These are phyloP conservation scores for Hassar affinis DNA, from an alignment of 2,113 vertebrate species.

Conservation along the genomic window DNA sequence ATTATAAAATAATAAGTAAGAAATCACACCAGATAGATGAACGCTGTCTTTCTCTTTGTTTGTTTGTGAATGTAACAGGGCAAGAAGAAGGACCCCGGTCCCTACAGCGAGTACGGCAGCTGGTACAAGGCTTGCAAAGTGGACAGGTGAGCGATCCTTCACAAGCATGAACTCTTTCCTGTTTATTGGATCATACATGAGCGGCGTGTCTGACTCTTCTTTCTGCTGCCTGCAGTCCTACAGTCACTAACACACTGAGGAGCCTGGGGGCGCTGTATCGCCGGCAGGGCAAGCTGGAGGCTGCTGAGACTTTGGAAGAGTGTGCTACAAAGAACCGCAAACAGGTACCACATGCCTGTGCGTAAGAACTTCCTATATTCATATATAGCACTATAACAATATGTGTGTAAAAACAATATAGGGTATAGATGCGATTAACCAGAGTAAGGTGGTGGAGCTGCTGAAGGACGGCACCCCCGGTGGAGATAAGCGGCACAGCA, in stretches of 20 bases:
- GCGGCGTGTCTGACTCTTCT: neutral
- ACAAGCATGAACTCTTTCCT: neutral
- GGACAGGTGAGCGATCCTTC: slow-evolving; percentile 75
- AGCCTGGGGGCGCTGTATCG: slow-evolving; percentile 85
- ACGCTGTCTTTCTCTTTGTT: neutral
- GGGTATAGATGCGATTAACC: slow-evolving; percentile 84
- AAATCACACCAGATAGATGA: neutral
- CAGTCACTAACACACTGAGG: slow-evolving; percentile 85
- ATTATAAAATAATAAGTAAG: too few species aligned
- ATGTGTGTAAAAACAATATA: slow-evolving; percentile 42
- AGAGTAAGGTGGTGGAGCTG: slow-evolving; percentile 86
- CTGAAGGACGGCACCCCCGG: slow-evolving; percentile 76
- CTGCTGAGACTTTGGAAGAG: slow-evolving; percentile 84
- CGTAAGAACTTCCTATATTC: too few species aligned
- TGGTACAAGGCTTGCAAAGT: slow-evolving; percentile 91
- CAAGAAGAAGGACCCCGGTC: slow-evolving; percentile 73
- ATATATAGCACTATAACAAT: neutral
- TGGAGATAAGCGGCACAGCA: slow-evolving; percentile 70
- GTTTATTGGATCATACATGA: neutral
- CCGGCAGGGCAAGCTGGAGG: slow-evolving; percentile 88
- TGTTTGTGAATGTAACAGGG: slow-evolving; percentile 61
- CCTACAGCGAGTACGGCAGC: slow-evolving; percentile 82
- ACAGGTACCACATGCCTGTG: slow-evolving; percentile 68
- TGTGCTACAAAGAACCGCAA: slow-evolving; percentile 83
- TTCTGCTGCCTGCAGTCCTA: slow-evolving; percentile 70